phyloP scores from a whole-genome alignment of 2,113 vertebrate genomes.

The Buteo buteo region DNA sequence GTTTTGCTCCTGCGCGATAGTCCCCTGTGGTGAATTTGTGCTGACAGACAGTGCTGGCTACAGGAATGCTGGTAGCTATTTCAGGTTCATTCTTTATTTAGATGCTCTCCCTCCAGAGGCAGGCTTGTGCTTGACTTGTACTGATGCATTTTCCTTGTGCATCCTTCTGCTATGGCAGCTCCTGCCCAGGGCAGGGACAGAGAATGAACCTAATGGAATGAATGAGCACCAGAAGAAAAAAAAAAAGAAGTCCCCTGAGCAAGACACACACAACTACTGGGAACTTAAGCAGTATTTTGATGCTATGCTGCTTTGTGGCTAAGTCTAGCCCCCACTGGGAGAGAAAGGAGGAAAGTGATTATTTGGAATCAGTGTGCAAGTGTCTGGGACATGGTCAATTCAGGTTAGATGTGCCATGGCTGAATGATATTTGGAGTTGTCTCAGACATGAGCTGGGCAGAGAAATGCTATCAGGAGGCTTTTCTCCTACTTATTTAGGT shows the following conservation, averaged over 20 bases:
- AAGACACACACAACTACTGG: neutral
- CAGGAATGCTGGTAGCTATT: neutral
- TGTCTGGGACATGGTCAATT: neutral
- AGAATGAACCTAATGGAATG: neutral
- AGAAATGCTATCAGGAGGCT: neutral
- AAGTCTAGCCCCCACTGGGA: neutral
- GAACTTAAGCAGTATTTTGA: neutral
- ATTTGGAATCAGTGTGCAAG: neutral
- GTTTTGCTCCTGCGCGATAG: neutral
- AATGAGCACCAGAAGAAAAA: neutral
- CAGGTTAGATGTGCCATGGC: neutral
- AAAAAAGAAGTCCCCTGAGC: neutral
- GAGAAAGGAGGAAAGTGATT: neutral
- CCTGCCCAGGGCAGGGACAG: neutral
- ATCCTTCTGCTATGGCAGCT: neutral
- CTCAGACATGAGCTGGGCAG: neutral
- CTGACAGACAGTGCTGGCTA: neutral
- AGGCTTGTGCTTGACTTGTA: neutral
- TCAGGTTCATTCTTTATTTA: slow-evolving; percentile 36
- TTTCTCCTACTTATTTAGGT: slow-evolving; percentile 17
- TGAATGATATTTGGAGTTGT: neutral
- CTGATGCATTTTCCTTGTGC: neutral
- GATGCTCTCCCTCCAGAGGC: neutral
- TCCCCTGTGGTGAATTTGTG: neutral
- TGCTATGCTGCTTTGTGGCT: neutral